phyloP scores from a whole-genome alignment of 1,140 invertebrate genomes.

The Apis laboriosa region DNA sequence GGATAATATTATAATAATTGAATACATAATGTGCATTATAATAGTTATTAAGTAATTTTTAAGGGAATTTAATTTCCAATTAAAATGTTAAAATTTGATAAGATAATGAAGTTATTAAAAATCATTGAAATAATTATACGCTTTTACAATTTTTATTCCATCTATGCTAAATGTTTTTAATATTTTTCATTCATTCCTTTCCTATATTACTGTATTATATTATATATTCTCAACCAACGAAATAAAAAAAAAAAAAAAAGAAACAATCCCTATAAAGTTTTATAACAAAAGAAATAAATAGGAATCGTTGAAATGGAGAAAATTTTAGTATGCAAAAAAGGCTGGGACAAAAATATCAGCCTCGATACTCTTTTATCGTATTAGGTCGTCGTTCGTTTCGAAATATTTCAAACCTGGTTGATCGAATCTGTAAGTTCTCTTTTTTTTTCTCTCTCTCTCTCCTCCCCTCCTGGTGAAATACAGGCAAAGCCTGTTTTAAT shows the following conservation, averaged over 20 bases:
- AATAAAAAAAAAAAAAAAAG: background rate
- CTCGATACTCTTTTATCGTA: background rate
- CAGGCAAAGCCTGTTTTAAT: conserved; percentile 36
- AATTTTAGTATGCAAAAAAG: background rate
- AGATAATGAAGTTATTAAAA: no score
- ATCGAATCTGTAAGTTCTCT: background rate
- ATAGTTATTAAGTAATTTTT: no score
- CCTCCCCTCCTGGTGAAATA: background rate
- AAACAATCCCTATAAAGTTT: background rate
- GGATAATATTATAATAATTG: no score
- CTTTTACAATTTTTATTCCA: no score
- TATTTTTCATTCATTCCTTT: no score
- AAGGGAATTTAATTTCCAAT: no score
- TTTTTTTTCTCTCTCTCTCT: background rate
- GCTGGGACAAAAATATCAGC: background rate
- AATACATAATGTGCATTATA: no score
- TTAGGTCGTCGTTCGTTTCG: background rate
- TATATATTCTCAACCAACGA: background rate
- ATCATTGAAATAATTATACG: no score
- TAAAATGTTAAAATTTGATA: no score
- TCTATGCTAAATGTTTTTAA: no score
- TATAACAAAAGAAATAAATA: background rate
- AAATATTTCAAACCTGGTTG: conserved; percentile 10
- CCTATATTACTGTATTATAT: no score
- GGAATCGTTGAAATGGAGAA: background rate